phyloP scores from a whole-genome alignment of 2,113 vertebrate species.

The Crypturellus undulatus region DNA sequence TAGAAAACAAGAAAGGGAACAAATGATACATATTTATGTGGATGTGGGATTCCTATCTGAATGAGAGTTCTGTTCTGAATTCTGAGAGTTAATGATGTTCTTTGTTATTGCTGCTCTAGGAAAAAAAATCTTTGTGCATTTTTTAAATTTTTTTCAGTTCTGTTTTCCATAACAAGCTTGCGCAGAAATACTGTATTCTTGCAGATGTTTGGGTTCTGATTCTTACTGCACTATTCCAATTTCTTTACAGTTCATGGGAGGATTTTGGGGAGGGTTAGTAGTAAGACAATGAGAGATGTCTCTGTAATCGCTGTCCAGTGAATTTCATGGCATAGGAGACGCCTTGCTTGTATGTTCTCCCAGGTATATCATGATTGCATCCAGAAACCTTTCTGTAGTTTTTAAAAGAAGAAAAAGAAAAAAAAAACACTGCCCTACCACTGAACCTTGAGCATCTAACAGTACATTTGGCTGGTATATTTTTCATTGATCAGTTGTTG shows the following conservation, averaged over 20 bases:
- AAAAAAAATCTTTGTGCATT: background rate
- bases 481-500: slow-evolving; percentile 14
- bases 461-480: background rate
- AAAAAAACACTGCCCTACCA: background rate
- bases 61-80: background rate
- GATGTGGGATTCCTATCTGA: background rate
- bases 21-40: background rate
- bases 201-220: background rate
- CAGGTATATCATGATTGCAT: background rate
- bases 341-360: background rate
- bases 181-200: background rate
- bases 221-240: fast-evolving
- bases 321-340: background rate
- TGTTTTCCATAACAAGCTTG: background rate
- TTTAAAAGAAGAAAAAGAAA: background rate
- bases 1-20: background rate
- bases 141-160: background rate
- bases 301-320: background rate
- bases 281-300: fast-evolving
- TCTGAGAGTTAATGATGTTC: background rate
- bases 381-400: fast-evolving
- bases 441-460: background rate
- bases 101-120: background rate
- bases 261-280: background rate
- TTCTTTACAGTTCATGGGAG: background rate